Base-by-base conservation (phyloP, 2,888 invertebrate species). In the Lathronympha strigana region DNA sequence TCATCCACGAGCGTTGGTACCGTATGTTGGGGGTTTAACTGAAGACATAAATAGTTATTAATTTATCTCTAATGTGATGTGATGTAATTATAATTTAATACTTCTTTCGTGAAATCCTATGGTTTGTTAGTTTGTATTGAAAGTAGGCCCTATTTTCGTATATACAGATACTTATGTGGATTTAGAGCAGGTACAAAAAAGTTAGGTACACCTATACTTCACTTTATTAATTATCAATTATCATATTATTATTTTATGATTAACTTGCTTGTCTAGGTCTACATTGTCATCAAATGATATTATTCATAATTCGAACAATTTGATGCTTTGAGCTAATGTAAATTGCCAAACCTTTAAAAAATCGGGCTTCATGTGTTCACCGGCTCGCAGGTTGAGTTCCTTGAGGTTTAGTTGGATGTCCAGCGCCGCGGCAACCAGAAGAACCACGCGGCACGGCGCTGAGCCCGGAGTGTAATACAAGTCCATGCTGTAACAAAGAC, bases 1-100 rank as follows among this genome's bases (percentile, higher is more conserved):
- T 96, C 95, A 87, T 98, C 98, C 69, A 95, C 95, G 63, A 98
- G 84, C 0, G 97, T 97, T 8, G 98, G 98, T 68, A 98, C 93
- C 38, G 95, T 95, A 83, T 97, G 97, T 86, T 97, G 96, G 0
- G 97, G 96, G 83, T 97, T 97, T 47, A 97, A 84, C 96, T 96
- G 84, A 17, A 38, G 17, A 45, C 4, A 57, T 55, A 50, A 53
- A 51, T 31, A 51, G 11, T n/a, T 38, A 38, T 15, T 6, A 33
- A 1, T 11, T 9, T 9, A 11, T 33, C 3, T 9, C 3, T 11
- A 25, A 25, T 25, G 25, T 33, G 13, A 33, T 33, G 33, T 33
- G 33, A 9, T 11, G 8, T 1, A 8, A 33, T 1, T 33, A 11
- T 2, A 9, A 33, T 1, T 8, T 8, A 8, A 31, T 31, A 31